Conservation (phyloP, 2,888 invertebrate species). For the Metallyticus violacea region DNA sequence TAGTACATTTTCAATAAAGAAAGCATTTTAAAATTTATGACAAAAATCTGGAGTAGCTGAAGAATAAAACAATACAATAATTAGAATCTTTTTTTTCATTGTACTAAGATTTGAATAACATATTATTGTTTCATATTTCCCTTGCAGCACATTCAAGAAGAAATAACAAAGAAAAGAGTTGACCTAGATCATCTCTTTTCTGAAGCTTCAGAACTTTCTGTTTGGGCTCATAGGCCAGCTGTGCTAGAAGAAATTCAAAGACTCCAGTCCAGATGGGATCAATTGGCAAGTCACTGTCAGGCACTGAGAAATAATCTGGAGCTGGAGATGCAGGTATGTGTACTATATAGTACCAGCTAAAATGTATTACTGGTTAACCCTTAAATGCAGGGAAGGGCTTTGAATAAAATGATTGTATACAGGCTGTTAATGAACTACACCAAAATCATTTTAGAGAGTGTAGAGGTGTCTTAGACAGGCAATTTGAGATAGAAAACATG, state of each 20-base stretch:
- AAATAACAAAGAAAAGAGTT: conserved; percentile 72
- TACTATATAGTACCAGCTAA: neutral
- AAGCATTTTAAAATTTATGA: too few relatives aligned
- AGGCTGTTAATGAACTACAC: too few relatives aligned
- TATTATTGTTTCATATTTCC: conserved; percentile 22
- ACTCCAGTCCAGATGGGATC: conserved; percentile 68
- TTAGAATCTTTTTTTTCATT: too few relatives aligned
- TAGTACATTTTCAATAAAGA: too few relatives aligned
- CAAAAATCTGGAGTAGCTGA: too few relatives aligned
- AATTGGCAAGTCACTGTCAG: conserved; percentile 60
- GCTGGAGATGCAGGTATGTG: conserved; percentile 62
- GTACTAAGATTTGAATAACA: too few relatives aligned
- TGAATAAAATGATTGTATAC: too few relatives aligned
- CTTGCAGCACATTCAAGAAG: conserved; percentile 70
- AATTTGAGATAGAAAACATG: too few relatives aligned
- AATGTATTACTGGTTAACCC: neutral
- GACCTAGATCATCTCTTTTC: conserved; percentile 72
- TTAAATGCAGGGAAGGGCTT: too few relatives aligned
- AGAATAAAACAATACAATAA: too few relatives aligned
- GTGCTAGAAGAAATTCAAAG: conserved; percentile 65
- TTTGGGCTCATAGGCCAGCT: conserved; percentile 65
- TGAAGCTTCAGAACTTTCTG: conserved; percentile 73
- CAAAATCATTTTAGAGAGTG: too few relatives aligned
- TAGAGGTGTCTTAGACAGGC: too few relatives aligned
- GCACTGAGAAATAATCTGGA: conserved; percentile 67